These are phyloP conservation scores for Gymnorhina tibicen DNA, from an alignment of 2,113 vertebrate genomes.

Conservation along the genomic window DNA sequence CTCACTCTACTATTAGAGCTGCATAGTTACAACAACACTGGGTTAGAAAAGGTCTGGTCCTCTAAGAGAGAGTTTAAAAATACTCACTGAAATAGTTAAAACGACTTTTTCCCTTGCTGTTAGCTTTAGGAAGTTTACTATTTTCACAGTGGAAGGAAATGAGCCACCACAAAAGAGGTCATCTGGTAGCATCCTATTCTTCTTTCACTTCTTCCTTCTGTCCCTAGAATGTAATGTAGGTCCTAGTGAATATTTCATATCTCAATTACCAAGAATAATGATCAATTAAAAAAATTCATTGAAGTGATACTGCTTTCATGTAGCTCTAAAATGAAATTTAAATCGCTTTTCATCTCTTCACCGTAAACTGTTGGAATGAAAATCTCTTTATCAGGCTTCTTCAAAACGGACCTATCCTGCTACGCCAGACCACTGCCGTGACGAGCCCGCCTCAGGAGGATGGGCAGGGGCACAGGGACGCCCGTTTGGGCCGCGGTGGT, in stretches of 20 bases:
- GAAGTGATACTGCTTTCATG: not conserved
- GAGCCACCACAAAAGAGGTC: not conserved
- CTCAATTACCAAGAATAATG: not conserved
- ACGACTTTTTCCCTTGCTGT: not conserved
- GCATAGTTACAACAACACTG: not conserved
- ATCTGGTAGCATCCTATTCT: not conserved
- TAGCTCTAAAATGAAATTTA: not conserved
- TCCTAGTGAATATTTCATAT: not conserved
- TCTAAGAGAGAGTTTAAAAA: not conserved
- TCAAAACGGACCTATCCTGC: not conserved
- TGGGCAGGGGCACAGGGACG: not conserved
- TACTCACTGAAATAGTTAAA: not conserved
- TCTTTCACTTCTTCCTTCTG: not conserved
- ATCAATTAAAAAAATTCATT: not conserved
- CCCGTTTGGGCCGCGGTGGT: not conserved
- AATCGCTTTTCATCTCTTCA: not conserved
- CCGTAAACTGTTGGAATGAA: not conserved
- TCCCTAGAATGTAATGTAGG: not conserved
- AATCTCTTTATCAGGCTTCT: not conserved
- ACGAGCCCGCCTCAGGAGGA: not conserved
- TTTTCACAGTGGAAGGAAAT: not conserved
- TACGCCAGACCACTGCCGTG: not conserved
- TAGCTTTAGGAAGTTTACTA: not conserved
- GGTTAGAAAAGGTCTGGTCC: not conserved
- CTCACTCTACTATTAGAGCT: not conserved